These are phyloP conservation scores for Aphelinus atriplicis DNA, from an alignment of 1,140 invertebrate genomes.

Conservation along the genomic window DNA sequence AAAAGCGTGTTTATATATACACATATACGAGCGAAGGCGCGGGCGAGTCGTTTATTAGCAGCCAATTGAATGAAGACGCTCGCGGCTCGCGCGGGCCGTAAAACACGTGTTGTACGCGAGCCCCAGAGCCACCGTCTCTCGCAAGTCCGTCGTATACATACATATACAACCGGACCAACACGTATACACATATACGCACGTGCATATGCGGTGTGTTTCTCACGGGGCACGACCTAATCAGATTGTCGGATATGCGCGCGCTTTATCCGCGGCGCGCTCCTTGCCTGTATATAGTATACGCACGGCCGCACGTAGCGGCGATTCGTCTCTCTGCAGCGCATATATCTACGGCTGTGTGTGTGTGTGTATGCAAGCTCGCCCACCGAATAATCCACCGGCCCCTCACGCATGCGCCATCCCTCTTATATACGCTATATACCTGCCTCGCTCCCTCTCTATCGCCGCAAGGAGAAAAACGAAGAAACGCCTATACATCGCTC, in stretches of 20 bases:
- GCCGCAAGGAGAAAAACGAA: not conserved
- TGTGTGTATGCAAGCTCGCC: constrained; percentile 1
- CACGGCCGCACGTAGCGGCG: not conserved
- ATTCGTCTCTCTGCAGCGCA: constrained; percentile 14
- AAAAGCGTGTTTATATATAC: no score
- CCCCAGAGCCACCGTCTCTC: no score
- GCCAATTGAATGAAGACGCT: not conserved
- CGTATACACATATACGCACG: no score
- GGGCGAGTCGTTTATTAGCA: not conserved
- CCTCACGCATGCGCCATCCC: constrained; percentile 24
- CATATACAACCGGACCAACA: no score
- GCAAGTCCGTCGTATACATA: no score
- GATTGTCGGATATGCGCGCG: not conserved
- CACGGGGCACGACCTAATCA: constrained; percentile 14
- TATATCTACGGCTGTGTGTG: constrained; percentile 4
- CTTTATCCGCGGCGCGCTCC: no score
- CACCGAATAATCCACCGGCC: constrained; percentile 8
- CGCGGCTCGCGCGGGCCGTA: no score
- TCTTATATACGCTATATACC: not conserved
- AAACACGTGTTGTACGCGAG: no score
- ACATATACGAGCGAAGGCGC: no score
- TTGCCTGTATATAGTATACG: not conserved
- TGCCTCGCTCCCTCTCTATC: no score
- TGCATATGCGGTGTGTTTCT: not conserved
- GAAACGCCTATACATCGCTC: not conserved